These are phyloP conservation scores for Fragariocoptes setiger DNA, from an alignment of 1,140 invertebrate species.

Conservation along the genomic window DNA sequence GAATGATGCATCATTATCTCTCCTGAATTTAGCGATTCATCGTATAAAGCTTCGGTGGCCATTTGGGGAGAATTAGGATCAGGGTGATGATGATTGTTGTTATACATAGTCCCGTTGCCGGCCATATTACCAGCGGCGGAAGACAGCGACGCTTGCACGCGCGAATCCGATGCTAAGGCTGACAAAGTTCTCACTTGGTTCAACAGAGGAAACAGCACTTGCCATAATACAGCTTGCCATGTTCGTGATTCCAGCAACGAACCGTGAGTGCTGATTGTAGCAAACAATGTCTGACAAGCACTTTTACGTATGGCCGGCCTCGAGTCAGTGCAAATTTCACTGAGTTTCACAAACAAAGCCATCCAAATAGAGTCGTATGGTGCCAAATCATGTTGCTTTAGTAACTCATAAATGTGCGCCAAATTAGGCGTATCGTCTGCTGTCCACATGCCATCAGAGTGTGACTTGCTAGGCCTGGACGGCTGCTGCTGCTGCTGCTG, in stretches of 20 bases:
- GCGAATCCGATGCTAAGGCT: constrained; percentile 46
- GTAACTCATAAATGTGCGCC: background rate
- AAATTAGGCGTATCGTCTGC: background rate
- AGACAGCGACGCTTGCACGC: constrained; percentile 54
- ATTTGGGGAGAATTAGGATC: too few species aligned
- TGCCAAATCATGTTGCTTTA: constrained; percentile 18
- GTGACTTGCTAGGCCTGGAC: too few species aligned
- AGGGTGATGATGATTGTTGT: too few species aligned
- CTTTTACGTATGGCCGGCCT: constrained; percentile 83
- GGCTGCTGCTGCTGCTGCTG: too few species aligned
- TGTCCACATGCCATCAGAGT: too few species aligned
- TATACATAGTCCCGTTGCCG: too few species aligned
- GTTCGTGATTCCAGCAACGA: constrained; percentile 46
- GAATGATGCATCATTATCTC: constrained; percentile 90
- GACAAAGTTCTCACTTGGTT: constrained; percentile 43
- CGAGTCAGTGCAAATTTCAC: constrained; percentile 71
- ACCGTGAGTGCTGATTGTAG: constrained; percentile 80
- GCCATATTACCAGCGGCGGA: too few species aligned
- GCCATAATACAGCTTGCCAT: constrained; percentile 62
- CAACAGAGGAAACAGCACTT: constrained; percentile 57
- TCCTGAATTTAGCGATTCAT: constrained; percentile 1
- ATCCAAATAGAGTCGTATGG: constrained; percentile 81
- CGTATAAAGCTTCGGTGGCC: too few species aligned
- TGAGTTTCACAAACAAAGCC: constrained; percentile 58
- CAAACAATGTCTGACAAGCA: constrained; percentile 90